These are phyloP conservation scores for Drosophila vallismaia DNA, from an alignment of 2,888 invertebrate species.

Conservation along the genomic window DNA sequence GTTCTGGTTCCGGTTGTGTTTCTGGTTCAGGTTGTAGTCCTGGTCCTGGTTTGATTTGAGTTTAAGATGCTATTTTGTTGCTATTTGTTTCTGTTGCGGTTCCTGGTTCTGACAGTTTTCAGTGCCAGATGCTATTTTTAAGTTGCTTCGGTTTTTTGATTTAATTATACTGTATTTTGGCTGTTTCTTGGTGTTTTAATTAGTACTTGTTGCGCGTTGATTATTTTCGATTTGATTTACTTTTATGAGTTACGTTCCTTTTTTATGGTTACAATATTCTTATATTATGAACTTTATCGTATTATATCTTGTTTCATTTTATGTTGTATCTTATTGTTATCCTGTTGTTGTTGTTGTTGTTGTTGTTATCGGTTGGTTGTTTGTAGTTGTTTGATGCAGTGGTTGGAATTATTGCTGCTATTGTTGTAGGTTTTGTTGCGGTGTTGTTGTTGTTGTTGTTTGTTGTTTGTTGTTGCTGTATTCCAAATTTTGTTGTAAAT, in stretches of 20 bases:
- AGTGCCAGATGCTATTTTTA: slow-evolving; percentile 37
- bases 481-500: slow-evolving; percentile 83
- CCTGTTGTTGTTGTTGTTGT: slow-evolving; percentile 42
- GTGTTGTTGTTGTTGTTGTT: slow-evolving; percentile 32
- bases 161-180: slow-evolving; percentile 12
- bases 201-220: slow-evolving; percentile 33
- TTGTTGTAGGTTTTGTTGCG: slow-evolving; percentile 39
- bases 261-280: slow-evolving; percentile 69
- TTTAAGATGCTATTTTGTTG: no score
- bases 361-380: slow-evolving; percentile 55
- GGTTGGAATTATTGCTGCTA: slow-evolving; percentile 51
- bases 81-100: slow-evolving; percentile 13
- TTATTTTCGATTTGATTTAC: slow-evolving; percentile 35
- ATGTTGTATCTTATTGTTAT: slow-evolving; percentile 57
- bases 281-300: slow-evolving; percentile 49
- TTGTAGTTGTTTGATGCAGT: slow-evolving; percentile 58
- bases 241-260: slow-evolving; percentile 28
- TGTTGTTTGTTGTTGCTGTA: slow-evolving; percentile 65
- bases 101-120: slow-evolving; percentile 15
- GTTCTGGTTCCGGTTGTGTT: slow-evolving; percentile 20
- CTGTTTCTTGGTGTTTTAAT: slow-evolving; percentile 33
- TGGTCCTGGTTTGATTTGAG: not conserved
- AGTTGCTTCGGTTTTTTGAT: slow-evolving; percentile 29
- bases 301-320: slow-evolving; percentile 27
- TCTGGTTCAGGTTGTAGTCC: slow-evolving; percentile 11